Conservation (phyloP, 2,113 vertebrate genomes). For the Malurus cyaneus region DNA sequence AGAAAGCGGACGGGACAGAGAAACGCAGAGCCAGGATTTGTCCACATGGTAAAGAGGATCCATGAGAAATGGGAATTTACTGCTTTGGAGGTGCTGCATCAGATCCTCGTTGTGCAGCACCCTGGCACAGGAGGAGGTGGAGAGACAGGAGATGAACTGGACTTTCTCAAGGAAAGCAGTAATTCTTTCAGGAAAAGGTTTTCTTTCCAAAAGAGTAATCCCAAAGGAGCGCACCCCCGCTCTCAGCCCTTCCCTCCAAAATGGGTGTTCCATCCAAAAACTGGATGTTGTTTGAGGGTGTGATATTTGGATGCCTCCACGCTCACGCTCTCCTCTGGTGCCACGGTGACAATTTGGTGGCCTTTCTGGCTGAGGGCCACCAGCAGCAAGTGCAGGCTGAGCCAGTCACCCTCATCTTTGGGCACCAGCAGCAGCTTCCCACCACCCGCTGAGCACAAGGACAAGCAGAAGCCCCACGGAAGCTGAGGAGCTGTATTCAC, state of each 20-base stretch:
- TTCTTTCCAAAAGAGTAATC: neutral
- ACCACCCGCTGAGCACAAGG: neutral
- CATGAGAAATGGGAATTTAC: slow-evolving; percentile 70
- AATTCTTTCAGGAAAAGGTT: slow-evolving; percentile 63
- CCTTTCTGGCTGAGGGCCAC: slow-evolving; percentile 73
- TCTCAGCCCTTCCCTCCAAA: slow-evolving; percentile 29
- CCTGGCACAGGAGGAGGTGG: slow-evolving; percentile 54
- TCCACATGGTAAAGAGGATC: slow-evolving; percentile 84
- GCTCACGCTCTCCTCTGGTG: slow-evolving; percentile 64
- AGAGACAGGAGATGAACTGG: neutral
- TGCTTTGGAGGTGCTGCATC: slow-evolving; percentile 64
- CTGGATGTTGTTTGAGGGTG: slow-evolving; percentile 64
- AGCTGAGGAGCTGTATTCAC: neutral
- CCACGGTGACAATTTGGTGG: slow-evolving; percentile 75
- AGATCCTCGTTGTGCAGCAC: slow-evolving; percentile 72
- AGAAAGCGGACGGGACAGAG: slow-evolving; percentile 74
- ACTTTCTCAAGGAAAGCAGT: neutral
- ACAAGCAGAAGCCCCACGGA: neutral
- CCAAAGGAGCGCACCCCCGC: neutral
- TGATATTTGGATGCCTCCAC: slow-evolving; percentile 71
- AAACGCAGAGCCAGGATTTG: slow-evolving; percentile 77
- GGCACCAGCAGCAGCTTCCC: slow-evolving; percentile 83
- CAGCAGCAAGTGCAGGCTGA: slow-evolving; percentile 68
- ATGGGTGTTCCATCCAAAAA: slow-evolving; percentile 18
- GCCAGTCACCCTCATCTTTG: slow-evolving; percentile 85